Conservation (phyloP, 2,797 vertebrate species). For the Sylvilagus floridanus region DNA sequence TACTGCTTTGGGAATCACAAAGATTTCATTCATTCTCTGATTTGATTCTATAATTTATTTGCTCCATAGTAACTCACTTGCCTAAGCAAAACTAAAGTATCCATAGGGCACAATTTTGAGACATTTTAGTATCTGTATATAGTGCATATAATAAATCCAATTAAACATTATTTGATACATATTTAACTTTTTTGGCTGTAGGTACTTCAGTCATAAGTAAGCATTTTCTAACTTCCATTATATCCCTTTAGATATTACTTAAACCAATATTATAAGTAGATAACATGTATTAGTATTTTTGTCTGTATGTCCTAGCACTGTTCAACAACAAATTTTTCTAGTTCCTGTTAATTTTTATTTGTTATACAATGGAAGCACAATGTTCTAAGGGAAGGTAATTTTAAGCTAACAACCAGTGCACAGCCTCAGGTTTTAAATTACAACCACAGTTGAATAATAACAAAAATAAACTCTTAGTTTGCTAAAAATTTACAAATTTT, state of each 20-base stretch:
- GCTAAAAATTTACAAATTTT: conserved; percentile 86
- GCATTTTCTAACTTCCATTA: conserved; percentile 90
- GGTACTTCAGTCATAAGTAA: conserved; percentile 88
- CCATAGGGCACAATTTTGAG: conserved; percentile 88
- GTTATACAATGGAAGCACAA: conserved; percentile 96
- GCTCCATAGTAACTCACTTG: conserved; percentile 86
- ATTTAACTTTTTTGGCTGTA: conserved; percentile 91
- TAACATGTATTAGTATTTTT: conserved; percentile 91
- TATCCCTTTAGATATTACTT: conserved; percentile 90
- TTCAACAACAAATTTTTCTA: conserved; percentile 91
- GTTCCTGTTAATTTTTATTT: conserved; percentile 91
- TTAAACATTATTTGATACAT: conserved; percentile 93
- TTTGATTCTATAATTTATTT: conserved; percentile 90
- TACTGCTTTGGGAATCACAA: conserved; percentile 76
- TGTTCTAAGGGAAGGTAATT: conserved; percentile 93
- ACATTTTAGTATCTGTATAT: conserved; percentile 92
- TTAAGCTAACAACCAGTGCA: conserved; percentile 94
- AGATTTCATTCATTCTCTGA: conserved; percentile 85
- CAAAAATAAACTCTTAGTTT: conserved; percentile 89
- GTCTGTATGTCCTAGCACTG: conserved; percentile 95
- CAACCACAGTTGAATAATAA: conserved; percentile 94
- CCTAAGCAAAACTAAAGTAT: conserved; percentile 86
- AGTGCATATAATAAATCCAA: conserved; percentile 92
- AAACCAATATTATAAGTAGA: conserved; percentile 90
- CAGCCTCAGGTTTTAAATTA: conserved; percentile 98